Base-by-base conservation (phyloP, 2,888 invertebrate genomes). In the Drosophila antonietae region DNA sequence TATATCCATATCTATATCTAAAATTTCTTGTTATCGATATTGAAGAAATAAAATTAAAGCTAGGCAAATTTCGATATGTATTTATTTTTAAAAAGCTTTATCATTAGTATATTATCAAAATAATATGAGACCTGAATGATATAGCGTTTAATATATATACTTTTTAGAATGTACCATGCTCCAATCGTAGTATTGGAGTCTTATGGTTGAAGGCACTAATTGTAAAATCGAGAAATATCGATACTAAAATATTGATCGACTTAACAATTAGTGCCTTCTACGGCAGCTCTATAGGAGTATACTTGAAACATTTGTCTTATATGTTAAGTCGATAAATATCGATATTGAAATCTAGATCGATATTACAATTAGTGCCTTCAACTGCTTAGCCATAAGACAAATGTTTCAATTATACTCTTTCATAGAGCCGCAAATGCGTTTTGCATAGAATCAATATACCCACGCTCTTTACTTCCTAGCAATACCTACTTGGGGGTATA, bases 261-360 rank as follows among this genome's bases (percentile, higher is more conserved):
- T 4, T 23, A 23, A 23, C 23, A 4, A 23, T 23, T 23, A 23
- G 23, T 23, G 23, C 23, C 23, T 23, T 23, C 23, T 23, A 4
- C 23, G 23, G 23, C 23, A 23, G 23, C 23, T 23, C 23, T 4
- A 23, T 23, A 23, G 23, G 4, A 23, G 3, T 23, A 23, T 4
- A 23, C 3, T 23, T 23, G 23, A 23, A 23, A 23, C 23, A 23
- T 23, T 23, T 23, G 23, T 23, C 23, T 4, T 23, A 23, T 4
- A 23, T 23, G 23, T 23, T 23, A 23, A 23, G 4, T 23, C 23
- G 23, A 23, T 23, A 23, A 23, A 23, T 23, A 23, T 52, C 52
- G 52, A 52, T 52, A 35, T 35, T 20, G n/a, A n/a, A n/a, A n/a
- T n/a, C n/a, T n/a, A n/a, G n/a, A 23, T 52, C 52, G 52, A 52